Evolutionary conservation across 2,888 invertebrate genomes (phyloP), one percentile per base, ranked within the genome.

Genomic region (Ctenicera cuprea): DNA sequence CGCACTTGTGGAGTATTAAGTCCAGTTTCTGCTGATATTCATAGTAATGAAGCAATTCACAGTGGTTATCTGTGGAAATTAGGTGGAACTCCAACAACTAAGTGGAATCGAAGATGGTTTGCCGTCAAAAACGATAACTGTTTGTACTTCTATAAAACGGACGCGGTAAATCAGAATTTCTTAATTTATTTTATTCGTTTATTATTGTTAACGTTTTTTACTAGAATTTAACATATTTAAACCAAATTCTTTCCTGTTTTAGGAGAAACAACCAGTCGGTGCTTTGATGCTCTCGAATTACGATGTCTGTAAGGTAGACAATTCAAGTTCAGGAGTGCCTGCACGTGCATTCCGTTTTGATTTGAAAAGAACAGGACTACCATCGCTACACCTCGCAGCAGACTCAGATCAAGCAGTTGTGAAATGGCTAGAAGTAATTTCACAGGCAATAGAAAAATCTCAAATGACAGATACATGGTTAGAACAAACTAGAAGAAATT

Each of bases 91-190:
- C 87, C 87, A 11, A 83, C 86, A 26, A 88, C 87, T 85, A 92
- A 93, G 74, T 98, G 97, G 97, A 94, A 95, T 65, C 89, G 95
- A 70, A 89, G 98, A 78, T 98, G 96, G 95, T 97, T 97, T 87
- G 94, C 94, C 77, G 89, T 98, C 67, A 94, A 97, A 81, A 92
- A 94, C 67, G 97, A 98, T 88, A 95, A 96, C 88, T 97, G 97
- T 88, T 91, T 98, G 77, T 98, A 97, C 87, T 97, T 95, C 88
- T 98, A 97, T 88, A 97, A 97, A 89, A 94, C 94, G 82, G 95
- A 96, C 87, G 90, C 93, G 87, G 97, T 97, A 87, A 90, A 91
- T 88, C 37, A 22, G 1, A 11, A 4, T 14, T 1, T 12, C 16
- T 20, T 16, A 18, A n/a, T 12, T 38, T 2, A 26, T 3, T 26